Evolutionary conservation across 2,113 vertebrate genomes (phyloP).

Genomic region (Trogon surrucura): DNA sequence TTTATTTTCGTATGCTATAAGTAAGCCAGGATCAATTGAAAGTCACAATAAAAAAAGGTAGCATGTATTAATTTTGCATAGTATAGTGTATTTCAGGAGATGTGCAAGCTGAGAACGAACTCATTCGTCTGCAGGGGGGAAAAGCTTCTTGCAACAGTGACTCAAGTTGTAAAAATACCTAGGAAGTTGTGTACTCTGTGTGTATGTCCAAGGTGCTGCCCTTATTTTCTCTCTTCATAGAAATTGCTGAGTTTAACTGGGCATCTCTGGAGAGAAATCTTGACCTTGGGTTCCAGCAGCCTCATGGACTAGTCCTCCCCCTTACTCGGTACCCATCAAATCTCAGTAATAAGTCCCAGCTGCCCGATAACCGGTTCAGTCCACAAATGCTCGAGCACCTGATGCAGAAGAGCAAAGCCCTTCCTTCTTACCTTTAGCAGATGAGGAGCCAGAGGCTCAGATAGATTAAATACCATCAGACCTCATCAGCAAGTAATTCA

Average conservation of each 20-base stretch:
- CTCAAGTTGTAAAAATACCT: background rate
- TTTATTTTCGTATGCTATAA: conserved; percentile 67
- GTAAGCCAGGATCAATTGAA: conserved; percentile 64
- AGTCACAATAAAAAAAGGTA: conserved; percentile 67
- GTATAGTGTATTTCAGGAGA: conserved; percentile 11
- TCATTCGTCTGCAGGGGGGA: background rate
- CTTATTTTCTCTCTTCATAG: background rate
- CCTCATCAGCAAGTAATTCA: conserved; percentile 1
- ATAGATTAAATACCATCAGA: background rate
- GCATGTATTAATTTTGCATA: conserved; percentile 46
- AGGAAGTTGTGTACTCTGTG: background rate
- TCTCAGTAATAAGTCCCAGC: background rate
- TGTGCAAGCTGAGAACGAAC: conserved; percentile 37
- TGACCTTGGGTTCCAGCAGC: background rate
- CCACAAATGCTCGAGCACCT: background rate
- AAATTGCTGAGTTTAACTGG: background rate
- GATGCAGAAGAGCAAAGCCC: background rate
- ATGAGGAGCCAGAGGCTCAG: background rate
- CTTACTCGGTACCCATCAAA: background rate
- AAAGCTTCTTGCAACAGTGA: background rate
- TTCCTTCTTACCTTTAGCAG: background rate
- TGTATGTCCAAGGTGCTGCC: background rate
- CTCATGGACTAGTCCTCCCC: background rate
- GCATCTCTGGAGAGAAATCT: background rate
- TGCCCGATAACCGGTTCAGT: background rate